Evolutionary conservation across 2,888 invertebrate species (phyloP), one percentile per base, ranked within the genome.

Genomic region (Abscondita cerata): DNA sequence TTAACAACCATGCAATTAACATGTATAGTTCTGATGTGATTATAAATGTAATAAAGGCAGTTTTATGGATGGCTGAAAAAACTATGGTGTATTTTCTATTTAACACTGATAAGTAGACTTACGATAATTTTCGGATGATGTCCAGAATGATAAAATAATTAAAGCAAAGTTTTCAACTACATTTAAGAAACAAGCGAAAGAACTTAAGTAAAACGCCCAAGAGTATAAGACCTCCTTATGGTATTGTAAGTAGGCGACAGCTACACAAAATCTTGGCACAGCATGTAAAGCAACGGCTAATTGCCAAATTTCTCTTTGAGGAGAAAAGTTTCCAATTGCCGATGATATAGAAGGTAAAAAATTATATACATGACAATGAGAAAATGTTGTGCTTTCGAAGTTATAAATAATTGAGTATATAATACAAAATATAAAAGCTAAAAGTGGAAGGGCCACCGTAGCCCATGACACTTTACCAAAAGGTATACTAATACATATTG

Each of bases 281-380:
- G 93, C 88, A 80, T 97, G 96, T 33, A 90, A 73, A 38, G 90
- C 90, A 68, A 98, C 92, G 11, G 93, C 90, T 47, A 86, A 78
- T 75, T 91, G 90, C 97, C 97, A 98, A 54, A 98, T 86, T 67
- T 91, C 87, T 73, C 87, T 88, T 79, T 98, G 96, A 0, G 96
- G 95, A 60, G 90, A 88, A 80, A 92, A 96, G 75, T 90, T 92
- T 40, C 97, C 96, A 76, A 97, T 96, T n/a, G 96, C 93, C 6
- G 97, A 94, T 36, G 96, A 97, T 76, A 98, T 91, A n/a, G 97
- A 97, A 31, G 97, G 97, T 69, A 98, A 85, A n/a, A 93, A 86
- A 80, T 96, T 96, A 71, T 87, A 87, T 38, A 96, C 95, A 83
- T 93, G 84, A 76, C 96, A 97, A 79, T 96, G 95, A n/a, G 96